Conservation (phyloP, 2,888 invertebrate genomes). For the Conchocele bisecta region DNA sequence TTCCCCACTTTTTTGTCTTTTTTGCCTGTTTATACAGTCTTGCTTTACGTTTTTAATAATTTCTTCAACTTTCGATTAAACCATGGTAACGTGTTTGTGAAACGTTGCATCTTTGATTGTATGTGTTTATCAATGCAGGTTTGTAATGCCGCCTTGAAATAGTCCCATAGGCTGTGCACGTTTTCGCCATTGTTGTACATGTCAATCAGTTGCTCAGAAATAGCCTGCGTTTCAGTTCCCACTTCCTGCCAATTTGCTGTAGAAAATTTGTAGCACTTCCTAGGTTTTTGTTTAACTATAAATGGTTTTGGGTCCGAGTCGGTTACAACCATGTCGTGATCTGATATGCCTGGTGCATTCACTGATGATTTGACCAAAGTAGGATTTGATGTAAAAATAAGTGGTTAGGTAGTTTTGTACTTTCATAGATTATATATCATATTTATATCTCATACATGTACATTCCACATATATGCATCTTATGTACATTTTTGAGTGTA, state of each 20-base stretch:
- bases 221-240: neutral
- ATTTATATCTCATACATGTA: no score
- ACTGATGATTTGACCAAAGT: no score
- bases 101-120: neutral
- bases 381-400: no score
- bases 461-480: no score
- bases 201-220: neutral
- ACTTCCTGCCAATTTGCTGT: slow-evolving; percentile 12
- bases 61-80: neutral
- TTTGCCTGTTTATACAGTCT: slow-evolving; percentile 18
- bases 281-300: neutral
- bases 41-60: neutral
- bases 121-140: neutral
- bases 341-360: no score
- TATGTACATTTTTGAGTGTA: no score
- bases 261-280: slow-evolving; percentile 7
- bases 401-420: no score
- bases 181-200: neutral
- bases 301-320: no score
- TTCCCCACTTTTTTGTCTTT: slow-evolving; percentile 18
- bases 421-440: no score
- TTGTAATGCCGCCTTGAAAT: neutral
- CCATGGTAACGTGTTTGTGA: neutral
- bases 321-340: no score
- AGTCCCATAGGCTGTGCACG: neutral